Conservation (phyloP, 1,140 invertebrate species). For the Ceratosolen solmsi region DNA sequence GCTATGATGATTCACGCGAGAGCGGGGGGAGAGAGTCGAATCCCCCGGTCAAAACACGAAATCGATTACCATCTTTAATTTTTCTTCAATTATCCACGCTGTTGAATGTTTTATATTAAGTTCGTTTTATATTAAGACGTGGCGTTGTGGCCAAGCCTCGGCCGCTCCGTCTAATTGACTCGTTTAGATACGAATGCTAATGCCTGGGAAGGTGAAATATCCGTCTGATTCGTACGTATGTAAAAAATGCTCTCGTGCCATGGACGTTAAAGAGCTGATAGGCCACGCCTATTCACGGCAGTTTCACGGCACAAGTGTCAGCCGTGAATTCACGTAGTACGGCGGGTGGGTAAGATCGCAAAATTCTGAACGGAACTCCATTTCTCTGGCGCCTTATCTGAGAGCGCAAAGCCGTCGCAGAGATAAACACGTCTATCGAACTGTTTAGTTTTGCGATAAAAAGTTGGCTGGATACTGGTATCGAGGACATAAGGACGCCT, state of each 20-base stretch:
- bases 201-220: constrained; percentile 12
- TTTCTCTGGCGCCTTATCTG: background rate
- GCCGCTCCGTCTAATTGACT: background rate
- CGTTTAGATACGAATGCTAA: constrained; percentile 13
- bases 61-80: constrained; percentile 27
- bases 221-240: background rate
- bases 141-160: background rate
- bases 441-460: background rate
- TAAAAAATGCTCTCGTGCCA: background rate
- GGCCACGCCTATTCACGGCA: constrained; percentile 24
- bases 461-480: background rate
- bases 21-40: background rate
- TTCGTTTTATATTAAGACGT: background rate
- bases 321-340: constrained; percentile 13
- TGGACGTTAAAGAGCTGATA: constrained; percentile 34
- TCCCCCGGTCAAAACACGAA: background rate
- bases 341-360: constrained; percentile 25
- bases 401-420: background rate
- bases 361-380: constrained; percentile 31
- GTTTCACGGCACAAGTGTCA: background rate
- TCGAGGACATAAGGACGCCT: background rate
- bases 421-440: constrained; percentile 9
- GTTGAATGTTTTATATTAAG: background rate
- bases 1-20: background rate
- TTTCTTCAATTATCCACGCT: background rate